These are phyloP conservation scores for Neoniphon sammara DNA, from an alignment of 2,797 vertebrate genomes.

Conservation along the genomic window DNA sequence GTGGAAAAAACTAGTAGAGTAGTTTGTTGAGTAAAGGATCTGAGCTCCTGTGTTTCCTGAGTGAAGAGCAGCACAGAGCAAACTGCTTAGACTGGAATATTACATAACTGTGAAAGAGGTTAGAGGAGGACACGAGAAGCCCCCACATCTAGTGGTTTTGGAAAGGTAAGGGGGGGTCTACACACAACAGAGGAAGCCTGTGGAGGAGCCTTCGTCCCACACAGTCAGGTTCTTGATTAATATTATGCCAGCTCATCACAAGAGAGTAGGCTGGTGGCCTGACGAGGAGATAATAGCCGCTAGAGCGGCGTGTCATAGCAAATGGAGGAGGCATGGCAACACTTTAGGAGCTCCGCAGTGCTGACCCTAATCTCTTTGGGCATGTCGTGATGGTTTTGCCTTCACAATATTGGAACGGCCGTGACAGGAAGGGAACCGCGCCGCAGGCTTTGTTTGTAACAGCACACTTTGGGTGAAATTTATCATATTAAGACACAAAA, in stretches of 20 bases:
- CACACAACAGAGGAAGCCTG: conserved; percentile 40
- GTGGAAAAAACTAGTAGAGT: neutral
- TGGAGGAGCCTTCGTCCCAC: conserved; percentile 67
- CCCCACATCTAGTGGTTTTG: conserved; percentile 52
- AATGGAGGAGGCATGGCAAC: conserved; percentile 36
- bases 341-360: conserved; percentile 28
- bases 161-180: conserved; percentile 52
- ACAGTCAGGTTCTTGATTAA: conserved; percentile 65
- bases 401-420: conserved; percentile 17
- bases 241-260: conserved; percentile 69
- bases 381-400: conserved; percentile 42
- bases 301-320: conserved; percentile 51
- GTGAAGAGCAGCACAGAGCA: conserved; percentile 8
- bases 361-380: conserved; percentile 57
- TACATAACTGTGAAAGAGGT: conserved; percentile 54
- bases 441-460: conserved; percentile 31
- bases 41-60: conserved; percentile 24
- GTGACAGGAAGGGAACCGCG: neutral
- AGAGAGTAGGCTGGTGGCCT: conserved; percentile 62
- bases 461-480: conserved; percentile 29
- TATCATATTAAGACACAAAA: conserved; percentile 33
- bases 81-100: conserved; percentile 39
- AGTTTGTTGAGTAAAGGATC: conserved; percentile 23
- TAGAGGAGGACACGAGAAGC: conserved; percentile 52
- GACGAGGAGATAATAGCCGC: conserved; percentile 71